Evolutionary conservation across 2,113 vertebrate species (phyloP).

Genomic region (Tragelaphus imberbis): DNA sequence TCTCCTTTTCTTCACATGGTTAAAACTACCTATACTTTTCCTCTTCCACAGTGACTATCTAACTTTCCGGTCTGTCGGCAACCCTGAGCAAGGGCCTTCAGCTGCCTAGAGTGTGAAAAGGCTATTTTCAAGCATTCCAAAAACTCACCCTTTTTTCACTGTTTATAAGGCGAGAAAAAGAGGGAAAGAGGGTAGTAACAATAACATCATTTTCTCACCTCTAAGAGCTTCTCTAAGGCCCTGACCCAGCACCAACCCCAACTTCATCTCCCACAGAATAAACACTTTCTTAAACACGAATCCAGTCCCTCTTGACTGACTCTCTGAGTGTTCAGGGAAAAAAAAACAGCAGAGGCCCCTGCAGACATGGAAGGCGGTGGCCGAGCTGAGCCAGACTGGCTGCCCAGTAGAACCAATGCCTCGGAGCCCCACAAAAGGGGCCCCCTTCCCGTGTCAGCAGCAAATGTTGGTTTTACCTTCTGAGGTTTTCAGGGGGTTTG

Average conservation of each 20-base stretch:
- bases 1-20: background rate
- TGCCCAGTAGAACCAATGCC: background rate
- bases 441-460: background rate
- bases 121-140: background rate
- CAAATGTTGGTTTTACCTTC: background rate
- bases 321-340: background rate
- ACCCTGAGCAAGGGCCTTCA: background rate
- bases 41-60: background rate
- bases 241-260: background rate
- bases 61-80: background rate
- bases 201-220: background rate
- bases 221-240: background rate
- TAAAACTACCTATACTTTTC: background rate
- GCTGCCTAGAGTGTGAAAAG: background rate
- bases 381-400: background rate
- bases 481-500: fast-evolving
- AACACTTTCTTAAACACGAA: background rate
- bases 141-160: background rate
- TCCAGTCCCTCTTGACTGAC: background rate
- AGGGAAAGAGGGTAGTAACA: background rate
- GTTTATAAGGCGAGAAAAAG: background rate
- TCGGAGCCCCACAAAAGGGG: background rate
- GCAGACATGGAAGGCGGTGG: no score
- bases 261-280: background rate
- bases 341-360: background rate